Conservation (phyloP, 2,113 vertebrate genomes). For the Sceloporus undulatus region DNA sequence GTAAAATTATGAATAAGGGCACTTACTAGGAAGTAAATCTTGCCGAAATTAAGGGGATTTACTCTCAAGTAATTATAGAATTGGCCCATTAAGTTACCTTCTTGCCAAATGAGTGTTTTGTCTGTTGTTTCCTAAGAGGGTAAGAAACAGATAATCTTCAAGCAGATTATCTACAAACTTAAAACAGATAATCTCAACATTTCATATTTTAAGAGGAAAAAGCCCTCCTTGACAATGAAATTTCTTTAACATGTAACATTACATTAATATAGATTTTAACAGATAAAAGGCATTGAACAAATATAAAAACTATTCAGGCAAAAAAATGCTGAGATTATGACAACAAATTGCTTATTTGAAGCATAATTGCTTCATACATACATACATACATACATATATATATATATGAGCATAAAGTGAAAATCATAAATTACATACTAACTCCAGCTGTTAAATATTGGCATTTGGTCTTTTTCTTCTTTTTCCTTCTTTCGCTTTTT, state of each 20-base stretch:
- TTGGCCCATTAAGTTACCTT: not conserved
- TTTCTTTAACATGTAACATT: constrained; percentile 69
- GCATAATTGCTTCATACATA: constrained; percentile 72
- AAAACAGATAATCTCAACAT: constrained; percentile 6
- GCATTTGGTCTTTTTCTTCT: constrained; percentile 78
- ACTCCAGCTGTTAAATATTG: constrained; percentile 84
- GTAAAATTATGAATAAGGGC: not conserved
- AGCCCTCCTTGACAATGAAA: constrained; percentile 61
- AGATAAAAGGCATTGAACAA: constrained; percentile 76
- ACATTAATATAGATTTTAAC: constrained; percentile 68
- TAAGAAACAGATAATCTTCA: not conserved
- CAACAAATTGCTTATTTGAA: constrained; percentile 65
- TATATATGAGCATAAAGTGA: constrained; percentile 72
- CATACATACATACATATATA: constrained; percentile 62
- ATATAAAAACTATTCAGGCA: constrained; percentile 69
- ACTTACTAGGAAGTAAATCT: not conserved
- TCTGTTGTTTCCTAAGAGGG: not conserved
- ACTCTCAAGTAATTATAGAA: constrained; percentile 6
- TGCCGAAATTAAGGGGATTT: not conserved
- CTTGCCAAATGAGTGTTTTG: not conserved
- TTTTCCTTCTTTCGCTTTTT: not conserved
- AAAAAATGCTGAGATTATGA: constrained; percentile 51
- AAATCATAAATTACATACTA: constrained; percentile 82
- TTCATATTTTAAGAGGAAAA: constrained; percentile 27
- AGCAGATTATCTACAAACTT: not conserved